phyloP scores from a whole-genome alignment of 2,888 invertebrate genomes.

The Pristionchus arcanus region DNA sequence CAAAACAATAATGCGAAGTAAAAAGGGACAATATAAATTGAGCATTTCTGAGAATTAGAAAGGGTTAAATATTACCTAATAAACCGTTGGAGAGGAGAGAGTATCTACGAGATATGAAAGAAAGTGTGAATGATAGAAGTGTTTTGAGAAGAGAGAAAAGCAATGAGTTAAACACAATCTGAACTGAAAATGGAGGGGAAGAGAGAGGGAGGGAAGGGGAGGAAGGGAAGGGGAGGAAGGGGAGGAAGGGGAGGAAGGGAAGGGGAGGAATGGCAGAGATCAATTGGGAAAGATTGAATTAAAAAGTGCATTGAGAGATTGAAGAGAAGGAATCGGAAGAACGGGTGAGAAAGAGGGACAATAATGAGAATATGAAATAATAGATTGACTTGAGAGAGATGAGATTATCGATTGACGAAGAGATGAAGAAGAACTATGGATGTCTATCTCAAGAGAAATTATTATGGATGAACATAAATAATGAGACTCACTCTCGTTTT shows the following conservation, averaged over 20 bases:
- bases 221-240: background rate
- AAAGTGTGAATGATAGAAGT: constrained; percentile 38
- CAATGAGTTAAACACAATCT: constrained; percentile 32
- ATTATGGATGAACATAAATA: background rate
- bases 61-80: background rate
- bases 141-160: constrained; percentile 39
- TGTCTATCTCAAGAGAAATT: background rate
- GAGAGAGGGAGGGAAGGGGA: background rate
- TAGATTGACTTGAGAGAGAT: background rate
- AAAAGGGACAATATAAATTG: background rate
- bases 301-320: constrained; percentile 47
- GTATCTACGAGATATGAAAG: background rate
- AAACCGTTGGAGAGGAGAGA: background rate
- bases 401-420: constrained; percentile 44
- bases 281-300: constrained; percentile 48
- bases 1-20: background rate
- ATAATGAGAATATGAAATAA: background rate
- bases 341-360: constrained; percentile 6
- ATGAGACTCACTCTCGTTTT: constrained; percentile 11
- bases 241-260: background rate
- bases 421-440: constrained; percentile 8
- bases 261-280: constrained; percentile 10
- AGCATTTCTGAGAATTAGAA: background rate
- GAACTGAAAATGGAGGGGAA: constrained; percentile 41
- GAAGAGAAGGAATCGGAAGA: constrained; percentile 43